phyloP scores from a whole-genome alignment of 2,888 invertebrate genomes.

The Caenorhabditis sulstoni region DNA sequence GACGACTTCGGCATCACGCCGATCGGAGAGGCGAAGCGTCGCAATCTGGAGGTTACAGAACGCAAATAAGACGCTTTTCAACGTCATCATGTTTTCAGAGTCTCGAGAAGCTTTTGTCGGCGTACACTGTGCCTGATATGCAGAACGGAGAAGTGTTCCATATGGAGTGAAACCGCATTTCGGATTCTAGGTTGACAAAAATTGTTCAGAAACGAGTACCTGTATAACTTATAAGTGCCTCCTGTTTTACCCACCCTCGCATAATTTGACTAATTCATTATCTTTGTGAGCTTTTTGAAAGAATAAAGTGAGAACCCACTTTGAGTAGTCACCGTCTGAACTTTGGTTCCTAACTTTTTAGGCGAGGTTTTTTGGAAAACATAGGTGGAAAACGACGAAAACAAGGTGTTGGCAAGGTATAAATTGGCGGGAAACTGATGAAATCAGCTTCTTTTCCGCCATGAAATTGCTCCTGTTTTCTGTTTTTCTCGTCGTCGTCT shows the following conservation, averaged over 20 bases:
- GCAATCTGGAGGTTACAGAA: conserved; percentile 43
- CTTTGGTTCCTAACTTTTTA: neutral
- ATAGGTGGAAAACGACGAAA: neutral
- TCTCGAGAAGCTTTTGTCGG: conserved; percentile 25
- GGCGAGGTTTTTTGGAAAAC: neutral
- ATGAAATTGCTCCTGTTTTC: neutral
- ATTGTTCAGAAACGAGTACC: conserved; percentile 41
- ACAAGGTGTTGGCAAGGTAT: neutral
- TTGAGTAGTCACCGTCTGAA: conserved; percentile 1
- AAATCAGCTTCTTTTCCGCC: neutral
- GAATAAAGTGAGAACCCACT: conserved; percentile 41
- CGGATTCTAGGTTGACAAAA: conserved; percentile 8
- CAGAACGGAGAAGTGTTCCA: conserved; percentile 32
- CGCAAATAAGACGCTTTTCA: neutral
- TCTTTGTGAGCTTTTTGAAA: conserved; percentile 11
- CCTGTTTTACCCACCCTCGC: conserved; percentile 23
- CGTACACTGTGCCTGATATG: conserved; percentile 9
- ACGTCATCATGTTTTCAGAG: neutral
- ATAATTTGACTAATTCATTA: conserved; percentile 38
- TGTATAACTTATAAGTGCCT: conserved; percentile 34
- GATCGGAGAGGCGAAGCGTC: conserved; percentile 66
- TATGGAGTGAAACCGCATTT: conserved; percentile 25
- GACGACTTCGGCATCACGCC: conserved; percentile 76
- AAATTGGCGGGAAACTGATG: neutral
- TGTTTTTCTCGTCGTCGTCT: neutral